Conservation (phyloP, 2,113 vertebrate genomes). For the Macaca mulatta region DNA sequence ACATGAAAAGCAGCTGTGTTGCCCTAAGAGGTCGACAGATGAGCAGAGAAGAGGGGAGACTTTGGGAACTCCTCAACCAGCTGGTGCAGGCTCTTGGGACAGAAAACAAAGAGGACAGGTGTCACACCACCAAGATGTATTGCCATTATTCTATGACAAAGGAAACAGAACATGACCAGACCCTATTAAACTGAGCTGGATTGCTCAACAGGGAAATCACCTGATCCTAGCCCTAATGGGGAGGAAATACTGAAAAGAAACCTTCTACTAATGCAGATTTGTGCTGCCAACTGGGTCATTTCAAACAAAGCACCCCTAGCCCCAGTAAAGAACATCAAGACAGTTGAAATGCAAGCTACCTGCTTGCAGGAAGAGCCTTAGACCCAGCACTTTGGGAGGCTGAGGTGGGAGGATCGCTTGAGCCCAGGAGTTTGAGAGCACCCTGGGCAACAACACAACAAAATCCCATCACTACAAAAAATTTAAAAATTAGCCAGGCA, state of each 20-base stretch:
- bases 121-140: background rate
- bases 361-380: background rate
- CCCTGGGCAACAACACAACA: too few species aligned
- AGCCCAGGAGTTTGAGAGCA: too few species aligned
- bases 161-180: conserved; percentile 39
- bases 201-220: background rate
- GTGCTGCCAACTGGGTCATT: conserved; percentile 29
- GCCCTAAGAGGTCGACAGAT: conserved; percentile 21
- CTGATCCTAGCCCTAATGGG: conserved; percentile 8
- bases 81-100: background rate
- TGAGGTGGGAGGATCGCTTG: too few species aligned
- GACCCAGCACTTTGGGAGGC: background rate
- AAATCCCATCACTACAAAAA: too few species aligned
- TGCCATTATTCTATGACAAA: conserved; percentile 3
- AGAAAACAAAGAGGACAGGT: conserved; percentile 29
- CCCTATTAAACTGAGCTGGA: conserved; percentile 30
- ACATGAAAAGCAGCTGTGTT: conserved; percentile 45
- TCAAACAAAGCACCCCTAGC: background rate
- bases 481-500: too few species aligned
- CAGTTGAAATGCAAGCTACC: background rate
- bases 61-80: background rate
- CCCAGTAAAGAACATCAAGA: conserved; percentile 9
- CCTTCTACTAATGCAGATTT: background rate
- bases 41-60: conserved; percentile 4
- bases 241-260: background rate